Evolutionary conservation across 2,113 vertebrate genomes (phyloP), one percentile per base, ranked within the genome.

Genomic region (Ictalurus furcatus): DNA sequence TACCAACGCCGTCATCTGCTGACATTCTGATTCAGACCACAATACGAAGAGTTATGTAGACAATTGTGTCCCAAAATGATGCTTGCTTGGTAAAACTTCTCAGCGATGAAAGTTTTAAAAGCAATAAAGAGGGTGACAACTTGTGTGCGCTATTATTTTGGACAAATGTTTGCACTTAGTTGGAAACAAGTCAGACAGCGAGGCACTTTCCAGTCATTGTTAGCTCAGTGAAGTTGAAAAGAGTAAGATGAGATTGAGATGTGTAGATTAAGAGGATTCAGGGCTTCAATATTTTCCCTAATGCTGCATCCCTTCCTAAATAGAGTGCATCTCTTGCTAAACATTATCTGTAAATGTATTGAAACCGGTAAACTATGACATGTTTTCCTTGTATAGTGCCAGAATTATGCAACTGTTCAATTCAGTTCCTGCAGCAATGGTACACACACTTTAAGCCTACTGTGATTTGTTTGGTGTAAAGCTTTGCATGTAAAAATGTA

Each of bases 1-100:
- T 65, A 25, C 48, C 58, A 44, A n/a, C 25, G 6, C 19, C 37
- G 11, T 40, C 84, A 74, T 58, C 61, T 30, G n/a, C 71, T 78
- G 71, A 58, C 40, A 85, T 69, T 48, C 21, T 89, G 71, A 89
- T 28, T 90, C 89, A 87, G 89, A 87, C 79, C 61, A 76, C 79
- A 90, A 40, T 87, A 69, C 84, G n/a, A 84, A 58, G 85, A 83
- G 56, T 61, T 83, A 34, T 83, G 8, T 61, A 84, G 78, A 80
- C 78, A 56, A 44, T 28, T 63, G 28, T 84, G 34, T 61, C 12
- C 59, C 37, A 65, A 40, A 37, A 13, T 65, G 37, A 65, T 84
- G 13, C 65, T 37, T 63, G 11, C 13, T 44, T 65, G 12, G 14
- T 40, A 37, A 8, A 65, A 28, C 83, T n/a, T 65, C 61, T 48